Percentiles rank a stretch among this genome's conserved stretches.
Conservation (phyloP, 2,113 vertebrate species). For the Actenoides lindsayi region DNA sequence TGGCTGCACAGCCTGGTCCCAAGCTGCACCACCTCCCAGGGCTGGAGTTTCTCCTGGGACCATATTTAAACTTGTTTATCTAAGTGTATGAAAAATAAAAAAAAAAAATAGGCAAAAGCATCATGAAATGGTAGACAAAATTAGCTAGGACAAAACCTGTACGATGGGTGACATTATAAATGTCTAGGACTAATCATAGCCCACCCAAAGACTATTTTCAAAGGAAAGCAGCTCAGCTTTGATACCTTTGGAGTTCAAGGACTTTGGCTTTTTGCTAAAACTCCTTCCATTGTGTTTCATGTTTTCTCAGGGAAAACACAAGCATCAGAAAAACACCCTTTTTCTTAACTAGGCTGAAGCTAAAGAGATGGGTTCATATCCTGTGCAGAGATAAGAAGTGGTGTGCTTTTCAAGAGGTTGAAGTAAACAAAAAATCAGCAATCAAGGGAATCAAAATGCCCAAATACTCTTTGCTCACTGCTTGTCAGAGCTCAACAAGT, state of each 20-base stretch:
- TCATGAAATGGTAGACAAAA: conserved; percentile 29
- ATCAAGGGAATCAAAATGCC: conserved; percentile 33
- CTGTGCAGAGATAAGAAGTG: neutral
- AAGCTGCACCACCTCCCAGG: neutral
- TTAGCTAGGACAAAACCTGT: conserved; percentile 22
- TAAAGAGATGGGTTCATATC: conserved; percentile 36
- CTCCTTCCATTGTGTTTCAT: conserved; percentile 38
- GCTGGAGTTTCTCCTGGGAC: neutral
- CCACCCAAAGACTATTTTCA: conserved; percentile 42
- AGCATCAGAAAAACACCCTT: conserved; percentile 30
- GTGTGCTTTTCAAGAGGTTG: conserved; percentile 30
- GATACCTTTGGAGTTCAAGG: conserved; percentile 47
- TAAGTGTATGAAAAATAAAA: conserved; percentile 37
- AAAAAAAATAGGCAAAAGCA: neutral
- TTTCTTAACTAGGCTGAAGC: conserved; percentile 17
- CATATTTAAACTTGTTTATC: neutral
- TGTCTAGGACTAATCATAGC: conserved; percentile 18
- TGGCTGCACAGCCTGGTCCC: neutral
- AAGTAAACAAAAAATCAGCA: conserved; percentile 47
- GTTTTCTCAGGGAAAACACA: conserved; percentile 39
- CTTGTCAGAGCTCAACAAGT: neutral
- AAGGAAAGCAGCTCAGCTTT: conserved; percentile 53
- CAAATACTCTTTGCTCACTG: neutral
- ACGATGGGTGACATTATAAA: conserved; percentile 24
- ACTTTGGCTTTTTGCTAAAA: conserved; percentile 12